Base-by-base conservation (phyloP, 2,888 invertebrate species). In the Heliconius erato region DNA sequence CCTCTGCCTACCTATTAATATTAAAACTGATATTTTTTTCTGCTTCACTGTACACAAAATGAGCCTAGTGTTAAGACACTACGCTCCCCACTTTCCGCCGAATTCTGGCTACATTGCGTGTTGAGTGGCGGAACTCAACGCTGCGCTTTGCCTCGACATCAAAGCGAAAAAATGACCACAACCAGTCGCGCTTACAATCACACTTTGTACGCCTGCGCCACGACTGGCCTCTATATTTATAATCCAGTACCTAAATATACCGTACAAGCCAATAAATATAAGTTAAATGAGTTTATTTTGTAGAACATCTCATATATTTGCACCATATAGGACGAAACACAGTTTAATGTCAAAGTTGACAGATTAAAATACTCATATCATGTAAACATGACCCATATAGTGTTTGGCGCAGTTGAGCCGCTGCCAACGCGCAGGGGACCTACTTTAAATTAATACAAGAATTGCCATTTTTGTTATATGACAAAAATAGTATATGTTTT, bases 381-480 rank as follows among this genome's bases (percentile, higher is more conserved):
- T 85, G 84, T 83, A 85, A 85, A 85, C 84, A 85, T 84, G 85
- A 85, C 85, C 85, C 81, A 85, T 82, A 80, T 85, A 78, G 68
- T 59, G 76, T 77, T 79, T 84, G 80, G 80, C 80, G 83, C 84
- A 82, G 82, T 85, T 85, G 85, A 85, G 74, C 54, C 76, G 78
- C 80, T 85, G 85, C 84, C 85, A 85, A 84, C 83, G 80, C 80
- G 82, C 80, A 63, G 69, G 79, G 80, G 83, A 84, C 84, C 84
- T 80, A 80, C 80, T 84, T 84, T 74, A 77, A 80, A 79, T 77
- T 82, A 72, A 59, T 72, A 77, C 71, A 80, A 32, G 77, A 77
- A 80, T 82, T 77, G 59, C 65, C 63, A 65, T 67, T 49, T 72
- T 78, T 80, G 54, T 54, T 76, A 23, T 35, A 49, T 68, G 11